Percentiles rank a stretch among this genome's conserved stretches.
Conservation (phyloP, 2,888 invertebrate genomes). For the Drosophila seclusa region DNA sequence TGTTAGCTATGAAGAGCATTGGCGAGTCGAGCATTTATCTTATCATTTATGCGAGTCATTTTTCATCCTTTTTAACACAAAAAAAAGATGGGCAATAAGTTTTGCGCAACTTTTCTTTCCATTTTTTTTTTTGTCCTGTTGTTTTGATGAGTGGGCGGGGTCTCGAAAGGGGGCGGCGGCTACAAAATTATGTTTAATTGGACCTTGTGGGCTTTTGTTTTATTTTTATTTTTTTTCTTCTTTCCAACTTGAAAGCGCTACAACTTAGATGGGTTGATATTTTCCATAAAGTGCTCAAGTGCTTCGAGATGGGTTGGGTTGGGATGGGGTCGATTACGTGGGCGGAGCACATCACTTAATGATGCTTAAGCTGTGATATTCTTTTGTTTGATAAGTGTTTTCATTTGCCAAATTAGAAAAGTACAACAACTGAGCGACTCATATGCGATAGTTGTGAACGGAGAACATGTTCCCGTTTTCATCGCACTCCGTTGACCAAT, state of each 20-base stretch:
- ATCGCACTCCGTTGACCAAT: neutral
- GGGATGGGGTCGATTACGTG: neutral
- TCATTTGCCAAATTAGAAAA: neutral
- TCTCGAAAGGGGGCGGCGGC: slow-evolving; percentile 21
- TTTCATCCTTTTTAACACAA: slow-evolving; percentile 12
- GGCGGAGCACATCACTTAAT: slow-evolving; percentile 29
- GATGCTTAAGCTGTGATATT: slow-evolving; percentile 14
- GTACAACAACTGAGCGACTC: neutral
- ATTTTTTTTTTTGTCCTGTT: neutral
- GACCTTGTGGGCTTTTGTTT: slow-evolving; percentile 67
- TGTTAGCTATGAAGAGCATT: slow-evolving; percentile 10
- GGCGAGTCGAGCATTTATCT: slow-evolving; percentile 13
- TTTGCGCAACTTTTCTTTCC: slow-evolving; percentile 33
- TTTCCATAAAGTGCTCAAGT: slow-evolving; percentile 28
- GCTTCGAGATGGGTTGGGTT: neutral
- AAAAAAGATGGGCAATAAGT: slow-evolving; percentile 29
- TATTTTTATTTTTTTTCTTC: slow-evolving; percentile 1
- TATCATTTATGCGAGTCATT: slow-evolving; percentile 13
- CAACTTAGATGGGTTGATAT: slow-evolving; percentile 18
- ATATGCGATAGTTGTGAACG: neutral
- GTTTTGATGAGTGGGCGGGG: slow-evolving; percentile 32
- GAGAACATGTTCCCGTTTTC: neutral
- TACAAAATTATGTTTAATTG: slow-evolving; percentile 75
- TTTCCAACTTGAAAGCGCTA: slow-evolving; percentile 41
- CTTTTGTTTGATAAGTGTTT: slow-evolving; percentile 11